Evolutionary conservation across 1,140 invertebrate species (phyloP).

Genomic region (Drosophila ogumai): DNA sequence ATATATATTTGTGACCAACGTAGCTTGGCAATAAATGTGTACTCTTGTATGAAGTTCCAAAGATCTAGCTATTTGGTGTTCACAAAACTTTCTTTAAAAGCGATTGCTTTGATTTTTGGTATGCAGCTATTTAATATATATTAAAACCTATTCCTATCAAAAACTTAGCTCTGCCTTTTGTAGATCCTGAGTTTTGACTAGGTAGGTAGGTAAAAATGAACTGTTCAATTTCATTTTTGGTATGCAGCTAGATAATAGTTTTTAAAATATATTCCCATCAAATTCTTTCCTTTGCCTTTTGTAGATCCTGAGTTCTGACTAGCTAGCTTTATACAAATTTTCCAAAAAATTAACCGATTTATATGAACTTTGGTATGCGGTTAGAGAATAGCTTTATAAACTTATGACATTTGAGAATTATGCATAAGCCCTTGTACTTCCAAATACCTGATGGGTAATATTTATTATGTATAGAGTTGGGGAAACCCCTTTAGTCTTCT

Average conservation of each 20-base stretch:
- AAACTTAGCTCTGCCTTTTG: fast-evolving
- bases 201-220: not conserved
- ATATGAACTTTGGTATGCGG: not conserved
- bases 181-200: not conserved
- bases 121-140: not conserved
- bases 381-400: not conserved
- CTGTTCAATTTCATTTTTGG: not conserved
- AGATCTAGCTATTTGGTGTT: not conserved
- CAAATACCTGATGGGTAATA: not conserved
- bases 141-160: not conserved
- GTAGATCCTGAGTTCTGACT: not conserved
- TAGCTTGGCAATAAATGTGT: not conserved
- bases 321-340: not conserved
- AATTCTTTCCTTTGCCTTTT: fast-evolving
- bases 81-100: not conserved
- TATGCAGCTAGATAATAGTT: not conserved
- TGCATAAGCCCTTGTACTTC: not conserved
- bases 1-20: conserved; percentile 17
- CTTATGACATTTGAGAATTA: not conserved
- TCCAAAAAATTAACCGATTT: not conserved
- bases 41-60: not conserved
- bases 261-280: not conserved
- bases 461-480: not conserved
- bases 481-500: not conserved
- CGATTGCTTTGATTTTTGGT: not conserved